Evolutionary conservation across 1,140 invertebrate species (phyloP), one percentile per base, ranked within the genome.

Genomic region (Rhizoglyphus robini): DNA sequence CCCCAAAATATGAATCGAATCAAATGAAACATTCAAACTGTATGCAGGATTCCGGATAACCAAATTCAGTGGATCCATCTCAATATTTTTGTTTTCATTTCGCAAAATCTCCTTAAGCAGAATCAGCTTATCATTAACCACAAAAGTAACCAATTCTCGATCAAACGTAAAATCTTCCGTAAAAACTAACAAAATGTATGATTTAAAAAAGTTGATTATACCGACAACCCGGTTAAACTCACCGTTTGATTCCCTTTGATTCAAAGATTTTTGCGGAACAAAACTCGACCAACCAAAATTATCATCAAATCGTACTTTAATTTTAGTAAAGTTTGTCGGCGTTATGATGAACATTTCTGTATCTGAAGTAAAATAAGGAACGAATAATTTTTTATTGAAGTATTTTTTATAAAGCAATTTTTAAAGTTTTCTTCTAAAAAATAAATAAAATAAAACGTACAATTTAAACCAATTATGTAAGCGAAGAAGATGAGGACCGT

Each of bases 1-100:
- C 4, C 70, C 70, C 13, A 20, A 32, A 15, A 68, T 51, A 34
- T 59, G 4, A n/a, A 66, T 36, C 15, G 4, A 34, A 51, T 66
- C 34, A 20, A 66, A 13, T 11, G 65, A 34, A 23, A 47, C 38
- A 49, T 66, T 66, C 13, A 66, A 18, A 23, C 29, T 60, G 29
- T 32, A 60, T 38, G 31, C 58, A 15, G 58, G 32, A 4, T 11
- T 13, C 15, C 13, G 27, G 13, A 46, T 27, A 27, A 32, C 8
- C 30, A 32, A 27, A 60, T 18, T 38, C 27, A 32, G 36, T 34
- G 58, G 15, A 2, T 60, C 58, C 15, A 60, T 29, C n/a, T 25
- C 4, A 8, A 51, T 41, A 18, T 41, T 8, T 41, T 41, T 8
- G 18, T 8, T 41, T 11, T 11, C 8, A 41, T 41, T 41, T 41